Evolutionary conservation across 1,140 invertebrate species (phyloP).

Genomic region (Mactra quadrangularis): DNA sequence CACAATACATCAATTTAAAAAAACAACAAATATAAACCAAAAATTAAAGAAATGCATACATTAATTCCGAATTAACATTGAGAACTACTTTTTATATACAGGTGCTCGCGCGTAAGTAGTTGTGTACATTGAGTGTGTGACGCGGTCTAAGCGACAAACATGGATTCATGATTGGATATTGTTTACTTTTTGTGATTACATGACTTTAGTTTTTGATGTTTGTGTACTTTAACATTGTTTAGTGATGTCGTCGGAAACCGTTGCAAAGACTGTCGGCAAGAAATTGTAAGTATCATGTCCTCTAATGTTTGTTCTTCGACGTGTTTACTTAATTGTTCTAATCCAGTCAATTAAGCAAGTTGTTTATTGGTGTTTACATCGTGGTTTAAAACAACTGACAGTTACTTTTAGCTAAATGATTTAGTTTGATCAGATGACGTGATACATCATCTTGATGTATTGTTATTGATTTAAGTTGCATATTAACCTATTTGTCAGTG

Average conservation of each 20-base stretch:
- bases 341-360: not conserved
- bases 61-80: not conserved
- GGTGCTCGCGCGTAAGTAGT: slow-evolving; percentile 37
- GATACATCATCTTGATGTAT: too few species aligned
- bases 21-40: too few species aligned
- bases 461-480: too few species aligned
- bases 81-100: slow-evolving; percentile 44
- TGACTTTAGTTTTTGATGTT: slow-evolving; percentile 22
- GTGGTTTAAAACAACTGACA: too few species aligned
- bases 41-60: too few species aligned
- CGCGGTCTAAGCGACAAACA: slow-evolving; percentile 46
- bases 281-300: slow-evolving; percentile 64
- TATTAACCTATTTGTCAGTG: too few species aligned
- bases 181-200: not conserved
- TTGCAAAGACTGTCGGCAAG: slow-evolving; percentile 69
- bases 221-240: slow-evolving; percentile 34
- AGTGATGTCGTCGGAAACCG: slow-evolving; percentile 67
- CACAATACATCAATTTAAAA: too few species aligned
- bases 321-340: too few species aligned
- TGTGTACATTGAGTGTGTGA: slow-evolving; percentile 61
- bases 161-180: slow-evolving; percentile 20
- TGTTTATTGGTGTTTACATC: not conserved
- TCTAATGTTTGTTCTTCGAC: not conserved
- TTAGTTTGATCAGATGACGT: too few species aligned
- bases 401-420: too few species aligned